Base-by-base conservation (phyloP, 2,888 invertebrate species). In the Theristus sp. region DNA sequence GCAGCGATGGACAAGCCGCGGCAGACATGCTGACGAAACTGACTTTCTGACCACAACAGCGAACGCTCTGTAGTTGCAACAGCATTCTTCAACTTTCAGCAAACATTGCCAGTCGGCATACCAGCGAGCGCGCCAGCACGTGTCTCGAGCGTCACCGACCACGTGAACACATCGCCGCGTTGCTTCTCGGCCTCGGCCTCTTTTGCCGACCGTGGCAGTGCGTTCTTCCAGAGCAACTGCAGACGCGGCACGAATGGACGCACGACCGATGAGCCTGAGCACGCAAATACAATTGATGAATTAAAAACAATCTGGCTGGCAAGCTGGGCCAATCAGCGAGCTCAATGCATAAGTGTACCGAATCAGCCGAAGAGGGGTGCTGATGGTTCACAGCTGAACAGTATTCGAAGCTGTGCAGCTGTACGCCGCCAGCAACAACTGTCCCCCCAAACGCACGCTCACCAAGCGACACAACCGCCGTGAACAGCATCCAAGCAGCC, bases 401-500 rank as follows among this genome's bases (percentile, higher is more conserved):
- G n/a, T n/a, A n/a, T n/a, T n/a, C n/a, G n/a, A n/a, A n/a, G n/a
- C n/a, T n/a, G n/a, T n/a, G n/a, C n/a, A n/a, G n/a, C n/a, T n/a
- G n/a, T n/a, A n/a, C n/a, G n/a, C n/a, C n/a, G n/a, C n/a, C n/a
- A n/a, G n/a, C n/a, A n/a, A n/a, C n/a, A n/a, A n/a, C n/a, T n/a
- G n/a, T n/a, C n/a, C n/a, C n/a, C n/a, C n/a, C n/a, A n/a, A 52
- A 52, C 3, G 52, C 52, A 24, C 3, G 3, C 75, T 73, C 75
- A 83, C 87, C 93, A 66, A 96, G 77, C 0, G 93, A 91, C 84
- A 94, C 91, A 60, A 98, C 88, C 60, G 96, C 87, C 46, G 93
- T 93, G 67, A 98, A 88, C 53, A 98, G 80, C 56, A 94, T 80
- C 98, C 98, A 98, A 30, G 96, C 96, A 46, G 94, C 93, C 74